Evolutionary conservation across 2,113 vertebrate species (phyloP), one percentile per base, ranked within the genome.

Genomic region (Tachysurus vachellii): DNA sequence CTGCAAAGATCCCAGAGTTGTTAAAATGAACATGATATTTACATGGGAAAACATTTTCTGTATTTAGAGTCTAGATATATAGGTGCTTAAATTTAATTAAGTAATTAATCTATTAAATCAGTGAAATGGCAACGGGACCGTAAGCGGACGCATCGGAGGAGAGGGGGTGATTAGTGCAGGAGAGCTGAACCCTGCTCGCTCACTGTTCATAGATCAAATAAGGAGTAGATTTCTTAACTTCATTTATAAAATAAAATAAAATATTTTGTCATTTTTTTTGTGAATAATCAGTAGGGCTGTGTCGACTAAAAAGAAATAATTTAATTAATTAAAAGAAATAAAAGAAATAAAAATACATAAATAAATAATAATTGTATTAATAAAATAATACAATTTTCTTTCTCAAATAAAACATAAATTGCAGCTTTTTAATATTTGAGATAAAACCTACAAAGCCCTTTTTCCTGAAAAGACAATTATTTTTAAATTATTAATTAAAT

Each of bases 71-170:
- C 1, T 0, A 9, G 42, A 47, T 66, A 66, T 13, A 13, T n/a
- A 66, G n/a, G 6, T 66, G 62, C 26, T 50, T 50, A 50, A 50
- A 9, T 50, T 50, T 1, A 50, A 50, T 50, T 50, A 50, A 85
- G 61, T 87, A 85, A 87, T 85, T 87, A 87, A 79, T 90, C 85
- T 87, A 83, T 87, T 88, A 85, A 85, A 87, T 85, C 88, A 89
- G 42, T 86, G 84, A 85, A 87, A 80, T 42, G 36, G 12, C 23
- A 62, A 56, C 31, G 54, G 71, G 56, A 80, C 64, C 77, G 57
- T 66, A 68, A 86, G 17, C 36, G 28, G 84, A 88, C 84, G 86
- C 76, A 86, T 84, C 61, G 88, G 86, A 85, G 83, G 66, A 81
- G 21, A 71, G 77, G 86, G 53, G 57, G 71, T 50, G 71, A 80